A percentile compares a stretch with the other conserved stretches of the same genome.
Conservation (phyloP, 2,888 invertebrate species). For the Seira sanloemensis region DNA sequence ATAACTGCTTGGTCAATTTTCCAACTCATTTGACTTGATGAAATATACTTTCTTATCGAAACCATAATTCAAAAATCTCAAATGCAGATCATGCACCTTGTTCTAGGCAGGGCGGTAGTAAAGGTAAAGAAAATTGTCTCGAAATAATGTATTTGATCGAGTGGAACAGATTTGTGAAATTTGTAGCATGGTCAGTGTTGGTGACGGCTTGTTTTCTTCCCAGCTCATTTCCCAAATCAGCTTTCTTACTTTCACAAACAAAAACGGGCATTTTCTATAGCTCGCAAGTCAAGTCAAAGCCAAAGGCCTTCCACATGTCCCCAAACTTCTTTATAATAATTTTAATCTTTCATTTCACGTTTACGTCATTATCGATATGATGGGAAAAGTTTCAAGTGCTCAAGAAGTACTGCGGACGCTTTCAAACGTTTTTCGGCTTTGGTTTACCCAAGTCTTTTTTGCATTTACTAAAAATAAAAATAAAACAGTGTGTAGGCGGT, state of each 20-base stretch:
- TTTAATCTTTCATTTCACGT: conserved; percentile 21
- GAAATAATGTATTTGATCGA: conserved; percentile 16
- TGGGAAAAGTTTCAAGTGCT: no score
- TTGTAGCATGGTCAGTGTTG: conserved; percentile 26
- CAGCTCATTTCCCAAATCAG: conserved; percentile 9
- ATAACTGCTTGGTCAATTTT: conserved; percentile 20
- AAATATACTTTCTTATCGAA: background rate
- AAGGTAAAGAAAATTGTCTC: conserved; percentile 1
- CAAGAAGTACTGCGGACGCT: no score
- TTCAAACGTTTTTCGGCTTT: no score
- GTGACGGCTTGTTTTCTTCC: conserved; percentile 27
- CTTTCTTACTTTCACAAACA: background rate
- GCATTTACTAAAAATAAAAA: no score
- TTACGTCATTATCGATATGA: no score
- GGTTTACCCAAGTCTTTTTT: no score
- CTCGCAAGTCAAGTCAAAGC: no score
- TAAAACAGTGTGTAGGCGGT: no score
- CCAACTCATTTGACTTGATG: conserved; percentile 22
- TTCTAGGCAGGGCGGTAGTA: background rate
- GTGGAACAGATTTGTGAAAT: background rate
- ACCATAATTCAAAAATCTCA: conserved; percentile 32
- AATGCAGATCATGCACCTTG: conserved; percentile 22
- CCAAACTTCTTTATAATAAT: no score
- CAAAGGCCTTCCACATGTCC: no score
- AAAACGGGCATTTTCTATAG: no score